Evolutionary conservation across 2,113 vertebrate species (phyloP), one percentile per base, ranked within the genome.

Genomic region (Brachypodius melanocephalos): DNA sequence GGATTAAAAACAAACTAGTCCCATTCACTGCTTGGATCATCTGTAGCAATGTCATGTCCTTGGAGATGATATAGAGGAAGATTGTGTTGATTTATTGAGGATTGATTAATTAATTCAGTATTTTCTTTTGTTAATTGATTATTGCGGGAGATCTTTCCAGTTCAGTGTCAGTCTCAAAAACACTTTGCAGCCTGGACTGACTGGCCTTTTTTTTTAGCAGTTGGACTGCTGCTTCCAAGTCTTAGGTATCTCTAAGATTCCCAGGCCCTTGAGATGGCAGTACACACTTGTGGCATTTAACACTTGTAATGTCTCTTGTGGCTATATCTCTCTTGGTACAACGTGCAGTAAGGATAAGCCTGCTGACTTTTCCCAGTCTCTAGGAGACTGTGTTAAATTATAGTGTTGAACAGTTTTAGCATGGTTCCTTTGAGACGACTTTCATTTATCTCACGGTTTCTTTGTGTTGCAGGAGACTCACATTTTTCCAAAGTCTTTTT

Each of bases 391-490:
- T 36, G 46, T 57, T 80, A 72, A 87, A 85, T 87, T 42, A 67
- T 5, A 90, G 16, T 10, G 38, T 16, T 82, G 73, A 55, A 79
- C 46, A 79, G 74, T 81, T 93, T 52, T 73, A 85, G 45, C 34
- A 26, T 34, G n/a, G 28, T 54, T 85, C 59, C 74, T 85, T 85
- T 68, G 71, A 68, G 45, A 75, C 28, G 4, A 45, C 65, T 93
- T 97, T 62, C 48, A 74, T 71, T 88, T 89, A 85, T 72, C 45
- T 91, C 78, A 43, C 29, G n/a, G 25, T 57, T 91, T 88, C 81
- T 76, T 85, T 69, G 63, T 73, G 42, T 51, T 69, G 58, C 66
- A 95, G 87, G 51, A 89, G 66, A 61, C 29, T 79, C 66, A 46
- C 26, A 61, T 89, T 79, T 95, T 85, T 83, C 67, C 63, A 46